phyloP scores from a whole-genome alignment of 2,797 vertebrate genomes.

The Hipposideros larvatus region DNA sequence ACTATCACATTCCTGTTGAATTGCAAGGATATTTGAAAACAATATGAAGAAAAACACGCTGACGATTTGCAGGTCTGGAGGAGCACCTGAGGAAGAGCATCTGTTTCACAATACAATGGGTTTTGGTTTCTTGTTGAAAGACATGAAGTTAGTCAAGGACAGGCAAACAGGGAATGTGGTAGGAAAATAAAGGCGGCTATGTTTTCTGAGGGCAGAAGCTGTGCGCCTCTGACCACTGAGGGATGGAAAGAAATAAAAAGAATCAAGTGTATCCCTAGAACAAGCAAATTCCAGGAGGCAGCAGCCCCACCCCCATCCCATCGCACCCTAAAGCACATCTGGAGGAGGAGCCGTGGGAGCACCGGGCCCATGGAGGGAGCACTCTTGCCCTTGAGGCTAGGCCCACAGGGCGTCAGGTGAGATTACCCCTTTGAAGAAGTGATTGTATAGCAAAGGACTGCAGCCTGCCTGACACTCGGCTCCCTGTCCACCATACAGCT shows the following conservation, averaged over 20 bases:
- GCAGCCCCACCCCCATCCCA: not conserved
- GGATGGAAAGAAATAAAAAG: not conserved
- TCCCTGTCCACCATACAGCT: not conserved
- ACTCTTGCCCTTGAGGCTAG: accelerated
- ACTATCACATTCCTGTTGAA: not conserved
- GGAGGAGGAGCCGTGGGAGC: not conserved
- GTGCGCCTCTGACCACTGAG: not conserved
- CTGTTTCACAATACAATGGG: not conserved
- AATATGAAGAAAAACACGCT: not conserved
- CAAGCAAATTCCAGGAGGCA: not conserved
- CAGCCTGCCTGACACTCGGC: not conserved
- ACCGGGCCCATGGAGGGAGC: not conserved
- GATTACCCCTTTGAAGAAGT: too few species aligned
- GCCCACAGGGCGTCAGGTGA: accelerated
- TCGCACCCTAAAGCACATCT: not conserved
- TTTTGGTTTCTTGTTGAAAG: not conserved
- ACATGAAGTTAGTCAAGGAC: not conserved
- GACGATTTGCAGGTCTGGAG: not conserved
- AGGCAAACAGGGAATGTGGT: not conserved
- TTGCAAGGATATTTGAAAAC: not conserved
- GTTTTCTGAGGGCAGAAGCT: not conserved
- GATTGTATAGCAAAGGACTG: not conserved
- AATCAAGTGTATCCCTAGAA: not conserved
- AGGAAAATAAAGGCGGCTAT: not conserved
- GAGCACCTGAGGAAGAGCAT: not conserved